Base-by-base conservation (phyloP, 2,888 invertebrate genomes). In the Sacculina carcini region DNA sequence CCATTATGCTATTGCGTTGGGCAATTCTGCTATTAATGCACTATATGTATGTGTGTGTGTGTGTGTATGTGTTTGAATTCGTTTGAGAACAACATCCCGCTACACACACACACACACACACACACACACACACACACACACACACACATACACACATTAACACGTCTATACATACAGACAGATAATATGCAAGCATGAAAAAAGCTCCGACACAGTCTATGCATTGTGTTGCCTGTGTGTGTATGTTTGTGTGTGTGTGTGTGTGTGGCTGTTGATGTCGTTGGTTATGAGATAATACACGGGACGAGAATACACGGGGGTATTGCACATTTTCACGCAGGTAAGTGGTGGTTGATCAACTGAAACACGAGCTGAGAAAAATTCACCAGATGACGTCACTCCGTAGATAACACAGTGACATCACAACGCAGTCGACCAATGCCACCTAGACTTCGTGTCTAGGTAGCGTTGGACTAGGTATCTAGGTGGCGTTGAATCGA, bases 101-200 rank as follows among this genome's bases (percentile, higher is more conserved):
- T 38, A 48, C 12, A 39, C 29, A 52, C 40, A 40, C 23, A 19
- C 32, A 49, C 39, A 28, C 29, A 39, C 10, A 38, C 19, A 51
- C 19, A 34, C 16, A 52, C 14, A 36, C 21, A 52, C 21, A 34
- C 26, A 48, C 12, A 48, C 24, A 48, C 28, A 48, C 26, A 48
- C 28, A 51, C 26, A 48, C 38, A 51, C 23, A 51, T 29, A 51
- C 16, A 51, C 16, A 51, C 26, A 48, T 29, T 48, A n/a, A 48
- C 16, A 47, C 28, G 31, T 29, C 28, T 14, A 47, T 14, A 26
- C 24, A 47, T 23, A 28, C 31, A 23, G 16, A 16, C 21, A 24
- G 14, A 19, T 48, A 23, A 39, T 24, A 24, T 3, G 3, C n/a
- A 9, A 23, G 16, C n/a, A n/a, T 44, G 4, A 4, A n/a, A 23